phyloP scores from a whole-genome alignment of 64 coral and sea anemone genomes.

The Montipora sp. region DNA sequence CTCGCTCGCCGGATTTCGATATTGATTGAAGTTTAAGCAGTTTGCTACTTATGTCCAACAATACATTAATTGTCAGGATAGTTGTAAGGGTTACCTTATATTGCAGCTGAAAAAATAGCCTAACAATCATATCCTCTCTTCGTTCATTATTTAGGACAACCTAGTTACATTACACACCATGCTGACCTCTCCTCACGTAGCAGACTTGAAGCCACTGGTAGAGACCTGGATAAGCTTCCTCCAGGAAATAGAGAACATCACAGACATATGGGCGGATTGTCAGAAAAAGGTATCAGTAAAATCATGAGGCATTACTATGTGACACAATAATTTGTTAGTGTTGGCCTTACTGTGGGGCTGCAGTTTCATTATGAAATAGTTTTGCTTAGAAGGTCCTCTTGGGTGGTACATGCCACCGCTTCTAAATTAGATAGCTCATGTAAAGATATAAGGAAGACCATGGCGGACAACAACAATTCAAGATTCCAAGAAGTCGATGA shows the following conservation, averaged over 20 bases:
- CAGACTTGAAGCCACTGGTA: constrained; percentile 83
- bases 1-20: too few species aligned
- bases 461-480: constrained; percentile 11
- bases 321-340: too few species aligned
- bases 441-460: constrained; percentile 30
- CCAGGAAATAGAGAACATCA: constrained; percentile 77
- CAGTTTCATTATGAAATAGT: too few species aligned
- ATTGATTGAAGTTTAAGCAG: too few species aligned
- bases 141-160: constrained; percentile 71
- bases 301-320: background rate
- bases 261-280: constrained; percentile 88
- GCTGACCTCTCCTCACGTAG: constrained; percentile 87
- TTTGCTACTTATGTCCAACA: too few species aligned
- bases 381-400: too few species aligned
- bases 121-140: background rate
- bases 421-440: too few species aligned
- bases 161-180: constrained; percentile 83
- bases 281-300: constrained; percentile 83
- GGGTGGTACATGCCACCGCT: too few species aligned
- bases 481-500: constrained; percentile 71
- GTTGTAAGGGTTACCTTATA: too few species aligned
- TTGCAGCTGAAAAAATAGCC: too few species aligned
- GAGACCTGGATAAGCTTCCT: constrained; percentile 84
- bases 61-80: too few species aligned
- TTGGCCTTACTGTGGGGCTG: too few species aligned